These are phyloP conservation scores for Fringilla coelebs DNA, from an alignment of 2,797 vertebrate genomes.

Conservation along the genomic window DNA sequence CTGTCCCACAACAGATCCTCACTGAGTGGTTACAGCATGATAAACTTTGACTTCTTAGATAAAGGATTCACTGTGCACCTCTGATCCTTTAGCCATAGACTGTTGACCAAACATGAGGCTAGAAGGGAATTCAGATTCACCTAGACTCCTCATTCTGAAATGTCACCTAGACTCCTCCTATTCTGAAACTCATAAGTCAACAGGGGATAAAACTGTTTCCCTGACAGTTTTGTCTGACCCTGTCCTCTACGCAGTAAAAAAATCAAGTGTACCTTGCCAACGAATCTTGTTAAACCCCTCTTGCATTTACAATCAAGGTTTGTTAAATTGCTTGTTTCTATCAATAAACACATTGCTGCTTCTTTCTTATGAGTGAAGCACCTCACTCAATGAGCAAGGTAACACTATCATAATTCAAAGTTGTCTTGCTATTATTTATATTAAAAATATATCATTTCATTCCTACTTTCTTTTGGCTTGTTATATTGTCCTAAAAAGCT, in stretches of 20 bases:
- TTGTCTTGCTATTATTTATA: not conserved
- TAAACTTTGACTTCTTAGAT: not conserved
- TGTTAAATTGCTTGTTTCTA: not conserved
- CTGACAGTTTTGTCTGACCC: not conserved
- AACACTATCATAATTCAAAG: not conserved
- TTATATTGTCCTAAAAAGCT: not conserved
- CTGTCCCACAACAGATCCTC: not conserved
- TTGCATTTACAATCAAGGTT: not conserved
- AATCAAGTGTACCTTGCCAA: not conserved
- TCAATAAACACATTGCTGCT: not conserved
- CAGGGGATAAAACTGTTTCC: not conserved
- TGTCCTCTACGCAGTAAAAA: not conserved
- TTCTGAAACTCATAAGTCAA: not conserved
- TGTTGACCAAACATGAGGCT: too few relatives aligned
- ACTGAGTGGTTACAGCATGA: not conserved
- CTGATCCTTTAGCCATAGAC: not conserved
- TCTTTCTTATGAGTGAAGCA: not conserved
- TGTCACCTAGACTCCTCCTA: not conserved
- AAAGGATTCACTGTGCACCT: not conserved
- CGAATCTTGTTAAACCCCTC: not conserved
- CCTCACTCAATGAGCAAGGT: rapidly evolving
- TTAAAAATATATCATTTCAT: not conserved
- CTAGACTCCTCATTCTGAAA: not conserved
- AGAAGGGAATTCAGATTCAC: not conserved
- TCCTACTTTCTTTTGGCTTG: not conserved